Evolutionary conservation across 2,113 vertebrate genomes (phyloP).

Genomic region (Ophthalmolycus amberensis): DNA sequence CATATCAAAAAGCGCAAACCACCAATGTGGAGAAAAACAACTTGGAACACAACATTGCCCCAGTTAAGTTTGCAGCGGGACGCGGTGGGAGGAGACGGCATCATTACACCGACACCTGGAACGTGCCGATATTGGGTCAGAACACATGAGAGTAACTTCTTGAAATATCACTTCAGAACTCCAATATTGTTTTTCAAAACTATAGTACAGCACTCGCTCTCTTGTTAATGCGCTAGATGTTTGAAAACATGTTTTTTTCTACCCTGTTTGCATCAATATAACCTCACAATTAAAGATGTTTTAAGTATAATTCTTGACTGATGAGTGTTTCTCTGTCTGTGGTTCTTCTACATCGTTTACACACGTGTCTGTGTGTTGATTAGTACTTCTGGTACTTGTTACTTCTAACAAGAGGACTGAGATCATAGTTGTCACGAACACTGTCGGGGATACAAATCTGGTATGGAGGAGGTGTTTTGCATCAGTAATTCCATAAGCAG

Average conservation of each 20-base stretch:
- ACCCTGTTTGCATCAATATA: slow-evolving; percentile 69
- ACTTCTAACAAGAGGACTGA: neutral
- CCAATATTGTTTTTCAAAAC: slow-evolving; percentile 15
- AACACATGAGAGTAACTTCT: slow-evolving; percentile 18
- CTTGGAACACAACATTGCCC: slow-evolving; percentile 21
- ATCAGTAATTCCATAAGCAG: neutral
- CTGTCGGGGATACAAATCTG: neutral
- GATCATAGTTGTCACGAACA: neutral
- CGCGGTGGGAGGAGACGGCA: slow-evolving; percentile 3
- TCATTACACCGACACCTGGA: slow-evolving; percentile 38
- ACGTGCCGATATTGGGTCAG: slow-evolving; percentile 36
- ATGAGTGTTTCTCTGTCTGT: neutral
- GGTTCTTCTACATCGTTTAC: no score
- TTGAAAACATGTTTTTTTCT: slow-evolving; percentile 63
- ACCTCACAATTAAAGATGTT: slow-evolving; percentile 70
- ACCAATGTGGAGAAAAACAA: neutral
- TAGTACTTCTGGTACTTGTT: slow-evolving; percentile 3
- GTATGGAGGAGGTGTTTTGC: neutral
- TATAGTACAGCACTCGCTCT: slow-evolving; percentile 29
- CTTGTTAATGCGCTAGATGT: slow-evolving; percentile 48
- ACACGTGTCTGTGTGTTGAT: slow-evolving; percentile 15
- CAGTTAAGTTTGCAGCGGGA: slow-evolving; percentile 34
- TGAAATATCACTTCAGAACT: slow-evolving; percentile 53
- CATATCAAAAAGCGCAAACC: slow-evolving; percentile 14
- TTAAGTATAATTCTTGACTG: slow-evolving; percentile 36